Conservation (phyloP, 2,888 invertebrate genomes). For the Amphimallon solstitiale region DNA sequence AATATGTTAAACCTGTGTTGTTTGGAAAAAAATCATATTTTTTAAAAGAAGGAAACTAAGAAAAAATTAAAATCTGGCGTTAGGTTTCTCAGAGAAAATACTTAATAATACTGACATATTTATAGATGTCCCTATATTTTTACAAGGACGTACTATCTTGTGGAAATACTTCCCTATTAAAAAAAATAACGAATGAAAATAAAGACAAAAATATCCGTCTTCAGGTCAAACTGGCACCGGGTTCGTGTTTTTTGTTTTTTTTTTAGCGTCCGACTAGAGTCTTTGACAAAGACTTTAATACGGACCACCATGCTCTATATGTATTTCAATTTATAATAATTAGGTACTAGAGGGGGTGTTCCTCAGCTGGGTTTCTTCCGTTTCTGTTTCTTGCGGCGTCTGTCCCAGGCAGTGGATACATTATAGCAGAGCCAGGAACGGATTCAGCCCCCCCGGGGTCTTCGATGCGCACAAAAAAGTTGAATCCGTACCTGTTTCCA, state of each 20-base stretch:
- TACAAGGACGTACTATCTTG: too few relatives aligned
- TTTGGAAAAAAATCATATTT: too few relatives aligned
- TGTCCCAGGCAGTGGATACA: neutral
- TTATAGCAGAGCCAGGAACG: neutral
- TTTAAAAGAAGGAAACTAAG: too few relatives aligned
- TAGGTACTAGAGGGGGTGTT: constrained; percentile 39
- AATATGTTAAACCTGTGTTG: too few relatives aligned
- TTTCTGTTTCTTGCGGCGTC: neutral
- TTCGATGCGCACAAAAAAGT: neutral
- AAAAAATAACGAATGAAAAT: too few relatives aligned
- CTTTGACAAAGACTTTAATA: constrained; percentile 25
- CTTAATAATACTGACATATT: too few relatives aligned
- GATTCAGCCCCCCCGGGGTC: neutral
- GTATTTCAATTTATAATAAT: constrained; percentile 40
- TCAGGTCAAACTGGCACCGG: constrained; percentile 33
- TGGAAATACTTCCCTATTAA: too few relatives aligned
- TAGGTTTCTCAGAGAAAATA: too few relatives aligned
- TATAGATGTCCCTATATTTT: too few relatives aligned
- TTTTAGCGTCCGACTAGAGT: constrained; percentile 28
- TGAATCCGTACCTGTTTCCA: constrained; percentile 12
- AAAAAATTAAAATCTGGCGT: too few relatives aligned
- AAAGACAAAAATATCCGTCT: neutral
- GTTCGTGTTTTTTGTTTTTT: constrained; percentile 24
- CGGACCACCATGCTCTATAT: constrained; percentile 40
- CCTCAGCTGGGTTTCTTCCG: constrained; percentile 24